A percentile compares a stretch with the other conserved stretches of the same genome.
These are phyloP conservation scores for Drosophila mimetica DNA, from an alignment of 2,888 invertebrate genomes.

Conservation along the genomic window DNA sequence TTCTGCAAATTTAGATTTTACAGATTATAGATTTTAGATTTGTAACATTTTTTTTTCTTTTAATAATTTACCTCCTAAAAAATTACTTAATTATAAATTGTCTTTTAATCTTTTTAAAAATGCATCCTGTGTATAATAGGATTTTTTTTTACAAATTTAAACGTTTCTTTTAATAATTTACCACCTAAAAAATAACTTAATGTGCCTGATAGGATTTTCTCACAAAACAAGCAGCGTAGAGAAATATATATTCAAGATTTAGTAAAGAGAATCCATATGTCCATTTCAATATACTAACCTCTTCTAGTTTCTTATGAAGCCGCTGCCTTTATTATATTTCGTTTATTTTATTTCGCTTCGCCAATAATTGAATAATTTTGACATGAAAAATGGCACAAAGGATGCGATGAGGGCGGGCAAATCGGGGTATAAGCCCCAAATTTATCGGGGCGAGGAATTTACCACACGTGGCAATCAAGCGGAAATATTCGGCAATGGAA, in stretches of 20 bases:
- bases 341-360: slow-evolving; percentile 44
- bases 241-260: background rate
- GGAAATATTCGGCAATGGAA: slow-evolving; percentile 34
- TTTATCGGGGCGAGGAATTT: slow-evolving; percentile 10
- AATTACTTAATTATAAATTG: too few relatives aligned
- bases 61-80: too few relatives aligned
- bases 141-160: too few relatives aligned
- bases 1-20: too few relatives aligned
- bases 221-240: background rate
- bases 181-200: too few relatives aligned
- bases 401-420: background rate
- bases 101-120: too few relatives aligned
- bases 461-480: slow-evolving; percentile 47
- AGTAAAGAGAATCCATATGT: background rate
- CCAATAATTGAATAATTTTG: slow-evolving; percentile 68
- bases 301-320: background rate
- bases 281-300: background rate
- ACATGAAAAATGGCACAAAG: slow-evolving; percentile 58
- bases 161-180: too few relatives aligned
- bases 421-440: background rate
- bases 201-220: too few relatives aligned
- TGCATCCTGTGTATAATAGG: too few relatives aligned
- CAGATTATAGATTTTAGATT: too few relatives aligned
- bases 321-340: slow-evolving; percentile 10
- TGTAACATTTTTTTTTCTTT: too few relatives aligned